Evolutionary conservation across 1,140 invertebrate genomes (phyloP), one percentile per base, ranked within the genome.

Genomic region (Octopus sinensis): DNA sequence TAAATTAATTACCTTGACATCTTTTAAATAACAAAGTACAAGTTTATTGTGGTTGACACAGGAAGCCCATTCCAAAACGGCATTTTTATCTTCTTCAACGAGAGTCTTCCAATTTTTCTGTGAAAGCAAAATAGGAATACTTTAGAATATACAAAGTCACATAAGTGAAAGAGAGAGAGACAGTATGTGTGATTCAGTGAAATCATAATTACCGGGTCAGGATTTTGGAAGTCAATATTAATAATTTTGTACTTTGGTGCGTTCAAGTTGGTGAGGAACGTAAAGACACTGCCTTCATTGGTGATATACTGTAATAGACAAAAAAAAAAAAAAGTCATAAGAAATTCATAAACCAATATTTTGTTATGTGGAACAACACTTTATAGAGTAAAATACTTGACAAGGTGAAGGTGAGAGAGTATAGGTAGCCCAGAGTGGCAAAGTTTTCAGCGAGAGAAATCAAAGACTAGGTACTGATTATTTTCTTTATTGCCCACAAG

Each of bases 261-360:
- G 91, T 96, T 93, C 91, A 96, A 96, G 91, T 99, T 99, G 53
- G 98, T 99, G 52, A 95, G 94, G 88, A 99, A 96, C 86, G 96
- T 94, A 84, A 95, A 95, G 83, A 95, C 92, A 0, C 93, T 92
- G 10, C 94, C 96, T 84, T 95, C 93, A 91, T 98, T 98, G 30
- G 96, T 96, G 17, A 99, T 92, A 89, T 97, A 98, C 94, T 97
- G 91, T 82, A 92, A 92, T 88, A 82, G 62, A 84, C 76, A 84
- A 56, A 80, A 53, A 79, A 75, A 53, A 80, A 73, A 51, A 9
- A 43, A n/a, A 68, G 9, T 51, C 6, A 43, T n/a, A 23, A 30
- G 6, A 51, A 78, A 30, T 76, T 76, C n/a, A 23, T 13, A 76
- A 52, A 76, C 9, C 0, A 43, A 43, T 43, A 43, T 43, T 43